Conservation (phyloP, 2,113 vertebrate species). For the Romanogobio albipinnatus region DNA sequence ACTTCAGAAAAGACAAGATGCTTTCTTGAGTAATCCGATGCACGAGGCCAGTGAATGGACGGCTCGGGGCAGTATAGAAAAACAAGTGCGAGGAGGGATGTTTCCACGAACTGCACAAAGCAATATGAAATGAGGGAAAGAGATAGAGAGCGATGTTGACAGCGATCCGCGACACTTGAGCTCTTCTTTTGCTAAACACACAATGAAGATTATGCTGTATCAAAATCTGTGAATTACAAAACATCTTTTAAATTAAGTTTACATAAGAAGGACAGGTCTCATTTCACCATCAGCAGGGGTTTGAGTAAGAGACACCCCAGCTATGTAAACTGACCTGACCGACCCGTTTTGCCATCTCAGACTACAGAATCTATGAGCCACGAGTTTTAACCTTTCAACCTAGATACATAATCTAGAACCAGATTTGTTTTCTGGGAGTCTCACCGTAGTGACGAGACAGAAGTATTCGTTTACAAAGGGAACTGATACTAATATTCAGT, state of each 20-base stretch:
- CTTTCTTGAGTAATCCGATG: slow-evolving; percentile 63
- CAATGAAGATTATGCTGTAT: slow-evolving; percentile 53
- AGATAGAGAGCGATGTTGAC: slow-evolving; percentile 32
- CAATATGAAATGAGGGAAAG: slow-evolving; percentile 43
- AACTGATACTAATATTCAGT: neutral
- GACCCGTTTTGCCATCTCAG: slow-evolving; percentile 47
- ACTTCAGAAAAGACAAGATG: slow-evolving; percentile 63
- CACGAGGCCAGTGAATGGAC: slow-evolving; percentile 51
- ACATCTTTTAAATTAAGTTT: slow-evolving; percentile 58
- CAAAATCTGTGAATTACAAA: slow-evolving; percentile 60
- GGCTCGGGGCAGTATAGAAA: slow-evolving; percentile 45
- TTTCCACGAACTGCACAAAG: slow-evolving; percentile 48
- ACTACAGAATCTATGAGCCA: slow-evolving; percentile 19
- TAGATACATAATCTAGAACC: slow-evolving; percentile 12
- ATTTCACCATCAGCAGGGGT: slow-evolving; percentile 47
- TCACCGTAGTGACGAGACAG: neutral
- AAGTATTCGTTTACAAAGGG: neutral
- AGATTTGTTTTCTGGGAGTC: neutral
- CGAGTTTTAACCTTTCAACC: slow-evolving; percentile 37
- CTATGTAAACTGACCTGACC: slow-evolving; percentile 50
- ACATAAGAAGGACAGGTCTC: slow-evolving; percentile 59
- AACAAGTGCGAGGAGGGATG: slow-evolving; percentile 58
- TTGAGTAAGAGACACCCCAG: slow-evolving; percentile 20
- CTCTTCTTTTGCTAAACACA: slow-evolving; percentile 58
- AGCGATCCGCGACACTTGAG: slow-evolving; percentile 51